Evolutionary conservation across 2,797 vertebrate species (phyloP).

Genomic region (Setipinna tenuifilis): DNA sequence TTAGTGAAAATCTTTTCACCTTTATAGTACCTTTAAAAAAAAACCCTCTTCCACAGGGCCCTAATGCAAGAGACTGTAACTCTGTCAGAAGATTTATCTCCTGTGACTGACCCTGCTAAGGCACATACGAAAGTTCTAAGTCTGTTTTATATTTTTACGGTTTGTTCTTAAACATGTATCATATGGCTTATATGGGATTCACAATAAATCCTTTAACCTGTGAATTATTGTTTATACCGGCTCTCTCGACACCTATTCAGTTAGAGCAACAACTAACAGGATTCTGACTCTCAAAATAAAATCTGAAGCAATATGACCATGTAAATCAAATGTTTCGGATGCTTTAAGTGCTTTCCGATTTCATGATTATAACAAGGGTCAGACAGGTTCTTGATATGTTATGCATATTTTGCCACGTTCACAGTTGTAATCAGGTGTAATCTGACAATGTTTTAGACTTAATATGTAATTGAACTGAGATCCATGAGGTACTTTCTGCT

Average conservation of each 20-base stretch:
- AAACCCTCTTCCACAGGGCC: neutral
- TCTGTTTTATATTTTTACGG: slow-evolving; percentile 27
- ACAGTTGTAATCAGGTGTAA: too few species aligned
- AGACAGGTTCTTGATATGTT: too few species aligned
- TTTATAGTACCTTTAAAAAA: slow-evolving; percentile 15
- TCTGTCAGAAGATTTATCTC: slow-evolving; percentile 12
- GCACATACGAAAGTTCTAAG: neutral
- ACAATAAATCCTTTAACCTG: slow-evolving; percentile 20
- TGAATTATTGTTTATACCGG: neutral
- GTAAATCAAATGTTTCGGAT: neutral
- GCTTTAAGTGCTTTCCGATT: neutral
- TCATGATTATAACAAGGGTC: neutral
- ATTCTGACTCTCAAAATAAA: neutral
- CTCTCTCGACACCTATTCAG: neutral
- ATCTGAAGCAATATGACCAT: neutral
- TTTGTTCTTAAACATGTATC: slow-evolving; percentile 26
- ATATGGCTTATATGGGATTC: slow-evolving; percentile 11
- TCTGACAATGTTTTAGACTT: too few species aligned
- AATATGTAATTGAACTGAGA: too few species aligned
- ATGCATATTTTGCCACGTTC: too few species aligned
- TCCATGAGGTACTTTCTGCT: too few species aligned
- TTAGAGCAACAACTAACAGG: neutral
- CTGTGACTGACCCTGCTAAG: neutral
- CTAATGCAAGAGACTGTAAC: slow-evolving; percentile 14
- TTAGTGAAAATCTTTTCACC: neutral